Evolutionary conservation across 2,797 vertebrate species (phyloP), one percentile per base, ranked within the genome.

Genomic region (Alfaro cultratus): DNA sequence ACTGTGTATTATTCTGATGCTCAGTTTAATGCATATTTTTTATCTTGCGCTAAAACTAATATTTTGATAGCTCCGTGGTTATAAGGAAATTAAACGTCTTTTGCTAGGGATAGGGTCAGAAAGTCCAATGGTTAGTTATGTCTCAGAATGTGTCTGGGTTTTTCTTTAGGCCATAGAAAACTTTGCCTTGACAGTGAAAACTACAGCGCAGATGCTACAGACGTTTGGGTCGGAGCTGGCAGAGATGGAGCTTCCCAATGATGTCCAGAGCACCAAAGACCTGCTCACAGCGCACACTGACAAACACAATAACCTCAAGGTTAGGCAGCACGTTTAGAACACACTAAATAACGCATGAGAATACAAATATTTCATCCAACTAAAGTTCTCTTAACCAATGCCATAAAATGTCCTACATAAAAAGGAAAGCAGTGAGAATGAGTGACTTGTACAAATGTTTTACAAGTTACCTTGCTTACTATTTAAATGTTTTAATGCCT

Each of bases 141-240:
- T 41, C 26, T 9, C 21, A 31, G 29, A 57, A 46, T 62, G 41
- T 36, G 6, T 71, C 2, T 34, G 11, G 34, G 39, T 70, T 73
- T 80, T 34, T 60, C 13, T 0, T 5, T 68, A 99, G 98, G 98
- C 98, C 71, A 97, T 99, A 36, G 98, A 99, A 92, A 99, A 97
- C 89, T 99, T 99, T 93, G 98, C 98, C 26, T 92, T 98, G 94
- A 97, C 97, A 0, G 97, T 99, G 87, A 99, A 99, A 95, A 97
- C 94, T 80, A 98, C 96, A 77, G 97, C 97, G 5, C 97, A 99
- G 95, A 96, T 96, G 96, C 90, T 99, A 16, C 97, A 98, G 94
- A 96, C 83, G 79, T 99, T 99, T 85, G 98, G 97, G 62, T 95
- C 94, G 0, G 95, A 96, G 80, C 93, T 99, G 84, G 96, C 97